Evolutionary conservation across 2,113 vertebrate genomes (phyloP), one percentile per base, ranked within the genome.

Genomic region (Callithrix jacchus): DNA sequence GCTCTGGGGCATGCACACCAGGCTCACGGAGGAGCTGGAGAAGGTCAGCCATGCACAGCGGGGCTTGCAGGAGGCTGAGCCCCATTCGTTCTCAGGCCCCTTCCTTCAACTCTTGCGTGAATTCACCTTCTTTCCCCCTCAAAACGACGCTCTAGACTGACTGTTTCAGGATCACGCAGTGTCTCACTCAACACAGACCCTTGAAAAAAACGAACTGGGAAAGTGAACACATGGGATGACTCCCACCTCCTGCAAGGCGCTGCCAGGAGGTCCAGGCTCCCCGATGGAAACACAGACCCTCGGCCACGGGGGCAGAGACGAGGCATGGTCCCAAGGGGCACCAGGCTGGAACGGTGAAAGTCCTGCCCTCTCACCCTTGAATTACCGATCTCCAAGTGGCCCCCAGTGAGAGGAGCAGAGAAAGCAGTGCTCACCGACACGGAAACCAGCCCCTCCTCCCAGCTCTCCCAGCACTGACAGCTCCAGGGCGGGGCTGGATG

Each of bases 81-180:
- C 25, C 14, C 14, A 1, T 27, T 16, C 35, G 0, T 47, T 8
- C 3, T 0, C 13, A 21, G 32, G 49, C 54, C 47, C 3, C 10
- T 42, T 11, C 35, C 58, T 76, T 35, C 52, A 6, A 13, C 37
- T 42, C 58, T 30, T 0, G 1, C 11, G 20, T 6, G 4, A 32
- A 23, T 20, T 40, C n/a, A 37, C 7, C 45, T 49, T 42, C n/a
- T 37, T 32, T 45, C 27, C 30, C 30, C 66, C 76, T 56, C 66
- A 32, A 2, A 35, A 7, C 11, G 32, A 52, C 0, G 8, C 14
- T 35, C 64, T 27, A 23, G 27, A 35, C 54, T 25, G 30, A 74
- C 45, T 0, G 11, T 6, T 17, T 4, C 40, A 30, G 73, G 87
- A 17, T 23, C 32, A 20, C 0, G 0, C 5, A 23, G 52, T 11